Conservation (phyloP, 1,140 invertebrate species). For the Mercenaria mercenaria region DNA sequence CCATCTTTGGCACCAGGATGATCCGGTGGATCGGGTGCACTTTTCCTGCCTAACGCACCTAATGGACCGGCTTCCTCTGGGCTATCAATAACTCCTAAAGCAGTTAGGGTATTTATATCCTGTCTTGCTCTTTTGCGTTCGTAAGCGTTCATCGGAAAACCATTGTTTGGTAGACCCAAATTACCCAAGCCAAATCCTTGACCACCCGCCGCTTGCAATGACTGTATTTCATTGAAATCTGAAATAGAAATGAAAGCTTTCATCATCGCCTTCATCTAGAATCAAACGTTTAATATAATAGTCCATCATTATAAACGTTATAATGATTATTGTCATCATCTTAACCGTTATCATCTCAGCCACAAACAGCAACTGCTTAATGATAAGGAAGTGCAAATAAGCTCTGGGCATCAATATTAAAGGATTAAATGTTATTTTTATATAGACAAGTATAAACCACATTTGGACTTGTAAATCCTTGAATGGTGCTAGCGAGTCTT, state of each 20-base stretch:
- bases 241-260: neutral
- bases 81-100: neutral
- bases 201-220: neutral
- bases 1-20: neutral
- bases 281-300: no score
- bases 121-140: neutral
- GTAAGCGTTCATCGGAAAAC: neutral
- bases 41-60: neutral
- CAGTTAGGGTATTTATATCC: slow-evolving; percentile 15
- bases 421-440: no score
- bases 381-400: no score
- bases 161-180: neutral
- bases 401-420: no score
- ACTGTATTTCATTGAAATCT: slow-evolving; percentile 19
- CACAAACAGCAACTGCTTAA: no score
- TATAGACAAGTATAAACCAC: no score
- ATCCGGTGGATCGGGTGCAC: neutral
- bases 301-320: no score
- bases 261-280: no score
- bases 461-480: no score
- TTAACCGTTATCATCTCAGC: no score
- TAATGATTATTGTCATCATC: no score
- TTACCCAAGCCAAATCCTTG: neutral
- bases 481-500: no score
- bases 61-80: neutral